Evolutionary conservation across 2,888 invertebrate species (phyloP).

Genomic region (Lagria hirta): DNA sequence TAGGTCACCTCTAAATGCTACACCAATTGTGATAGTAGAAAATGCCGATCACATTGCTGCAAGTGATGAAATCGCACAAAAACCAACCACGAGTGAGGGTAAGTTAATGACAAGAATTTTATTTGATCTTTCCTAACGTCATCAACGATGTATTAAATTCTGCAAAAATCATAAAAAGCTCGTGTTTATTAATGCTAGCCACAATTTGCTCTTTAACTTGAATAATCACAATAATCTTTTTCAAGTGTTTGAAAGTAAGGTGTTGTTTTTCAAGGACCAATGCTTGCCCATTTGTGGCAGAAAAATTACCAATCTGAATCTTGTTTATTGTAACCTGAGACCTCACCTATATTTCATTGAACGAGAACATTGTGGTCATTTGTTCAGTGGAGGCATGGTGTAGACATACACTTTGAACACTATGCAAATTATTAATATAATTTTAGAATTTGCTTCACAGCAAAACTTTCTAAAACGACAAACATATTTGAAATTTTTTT

Average conservation of each 20-base stretch:
- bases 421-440: too few species aligned
- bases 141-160: constrained; percentile 4
- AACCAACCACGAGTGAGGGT: constrained; percentile 26
- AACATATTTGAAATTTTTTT: too few species aligned
- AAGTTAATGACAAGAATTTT: constrained; percentile 15
- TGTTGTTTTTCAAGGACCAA: constrained; percentile 22
- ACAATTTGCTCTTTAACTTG: constrained; percentile 19
- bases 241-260: constrained; percentile 22
- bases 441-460: too few species aligned
- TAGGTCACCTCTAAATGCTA: constrained; percentile 32
- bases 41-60: constrained; percentile 37
- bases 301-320: too few species aligned
- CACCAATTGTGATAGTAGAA: constrained; percentile 45
- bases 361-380: constrained; percentile 4
- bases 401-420: constrained; percentile 14
- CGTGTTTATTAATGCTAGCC: constrained; percentile 17
- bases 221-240: constrained; percentile 20
- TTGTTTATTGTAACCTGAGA: too few species aligned
- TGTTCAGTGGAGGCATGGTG: constrained; percentile 3
- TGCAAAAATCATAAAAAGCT: constrained; percentile 10
- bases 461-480: too few species aligned
- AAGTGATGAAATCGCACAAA: constrained; percentile 6
- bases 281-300: constrained; percentile 11
- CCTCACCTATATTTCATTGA: constrained; percentile 1
- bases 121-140: constrained; percentile 2